Base-by-base conservation (phyloP, 1,140 invertebrate genomes). In the Stegodyphus dumicola region DNA sequence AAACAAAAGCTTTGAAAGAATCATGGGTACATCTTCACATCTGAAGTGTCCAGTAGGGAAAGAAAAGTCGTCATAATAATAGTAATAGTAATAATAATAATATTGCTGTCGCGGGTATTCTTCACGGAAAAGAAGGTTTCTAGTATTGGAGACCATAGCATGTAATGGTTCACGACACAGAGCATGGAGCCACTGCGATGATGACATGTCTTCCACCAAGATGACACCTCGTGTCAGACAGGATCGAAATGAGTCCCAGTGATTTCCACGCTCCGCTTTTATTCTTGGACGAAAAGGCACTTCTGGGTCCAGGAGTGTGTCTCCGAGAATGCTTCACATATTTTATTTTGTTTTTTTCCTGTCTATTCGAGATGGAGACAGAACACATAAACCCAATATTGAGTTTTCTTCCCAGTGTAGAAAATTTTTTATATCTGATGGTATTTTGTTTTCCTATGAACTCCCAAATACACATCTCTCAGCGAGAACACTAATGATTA, bases 41-140 rank as follows among this genome's bases (percentile, higher is more conserved):
- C n/a, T n/a, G n/a, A n/a, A n/a, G n/a, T n/a, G n/a, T n/a, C n/a
- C n/a, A n/a, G n/a, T n/a, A n/a, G n/a, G n/a, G n/a, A n/a, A n/a
- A n/a, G n/a, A n/a, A n/a, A n/a, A n/a, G n/a, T n/a, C 3, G 1
- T 33, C 33, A 33, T 33, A 33, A 33, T 33, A 33, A 33, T 33
- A 33, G 33, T 33, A 67, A 67, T 67, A 67, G 33, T 67, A 67
- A 67, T 67, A 67, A n/a, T 17, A 67, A 67, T 18, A 67, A 17
- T 4, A 67, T 9, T n/a, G 66, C n/a, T 18, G 17, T 15, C 33
- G n/a, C 56, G 56, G 9, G 15, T 15, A 11, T 11, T 18, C 15
- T 17, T 67, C 15, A n/a, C 11, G n/a, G 66, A 67, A 67, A 33
- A 33, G 66, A 67, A 11, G 15, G 66, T 9, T 6, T 6, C 6